These are phyloP conservation scores for Hippotragus niger DNA, from an alignment of 2,113 vertebrate species.

Conservation along the genomic window DNA sequence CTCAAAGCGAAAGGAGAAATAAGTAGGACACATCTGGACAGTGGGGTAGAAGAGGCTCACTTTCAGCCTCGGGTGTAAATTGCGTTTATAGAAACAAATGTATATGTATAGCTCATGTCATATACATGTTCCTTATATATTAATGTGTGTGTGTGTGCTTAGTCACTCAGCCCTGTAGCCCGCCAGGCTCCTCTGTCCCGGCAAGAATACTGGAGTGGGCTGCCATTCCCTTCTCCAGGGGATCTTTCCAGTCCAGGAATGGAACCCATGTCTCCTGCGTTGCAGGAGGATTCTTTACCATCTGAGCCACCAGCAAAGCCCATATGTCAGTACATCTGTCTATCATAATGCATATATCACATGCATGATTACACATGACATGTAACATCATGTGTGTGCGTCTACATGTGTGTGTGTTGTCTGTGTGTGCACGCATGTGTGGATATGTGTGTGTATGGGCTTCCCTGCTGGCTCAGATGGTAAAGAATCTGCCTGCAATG, in stretches of 20 bases:
- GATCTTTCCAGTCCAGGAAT: neutral
- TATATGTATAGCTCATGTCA: neutral
- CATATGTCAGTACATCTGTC: neutral
- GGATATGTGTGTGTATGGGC: fast-evolving
- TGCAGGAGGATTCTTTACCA: neutral
- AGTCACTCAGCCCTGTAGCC: neutral
- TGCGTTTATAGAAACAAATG: neutral
- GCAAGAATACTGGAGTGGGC: neutral
- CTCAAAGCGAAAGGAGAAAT: neutral
- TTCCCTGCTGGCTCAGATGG: neutral
- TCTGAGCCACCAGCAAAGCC: neutral
- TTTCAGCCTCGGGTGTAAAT: neutral
- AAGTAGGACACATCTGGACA: neutral
- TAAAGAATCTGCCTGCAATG: neutral
- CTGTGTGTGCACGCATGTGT: neutral
- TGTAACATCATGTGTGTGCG: neutral
- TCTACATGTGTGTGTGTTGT: neutral
- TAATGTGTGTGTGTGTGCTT: neutral
- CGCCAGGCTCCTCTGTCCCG: fast-evolving
- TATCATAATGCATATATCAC: neutral
- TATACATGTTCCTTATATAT: no score
- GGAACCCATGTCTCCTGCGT: neutral
- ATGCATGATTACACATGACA: neutral
- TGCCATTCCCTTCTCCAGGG: neutral
- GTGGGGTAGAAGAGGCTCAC: neutral